These are phyloP conservation scores for Lamprologus ornatipinnis DNA, from an alignment of 2,113 vertebrate genomes.

Conservation along the genomic window DNA sequence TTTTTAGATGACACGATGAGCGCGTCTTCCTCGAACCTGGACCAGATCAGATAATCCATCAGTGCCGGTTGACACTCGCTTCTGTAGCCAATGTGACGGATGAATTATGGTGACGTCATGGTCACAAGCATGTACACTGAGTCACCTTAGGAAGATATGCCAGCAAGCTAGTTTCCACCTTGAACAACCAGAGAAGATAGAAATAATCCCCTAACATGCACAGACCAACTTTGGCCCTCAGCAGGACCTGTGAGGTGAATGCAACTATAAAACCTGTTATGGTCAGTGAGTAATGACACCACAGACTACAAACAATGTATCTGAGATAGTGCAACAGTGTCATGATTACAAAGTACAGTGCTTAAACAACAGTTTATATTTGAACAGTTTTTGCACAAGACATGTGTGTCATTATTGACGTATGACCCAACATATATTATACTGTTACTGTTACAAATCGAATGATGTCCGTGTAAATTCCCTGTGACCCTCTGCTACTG, in stretches of 20 bases:
- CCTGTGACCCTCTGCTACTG: not conserved
- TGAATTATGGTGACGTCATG: conserved; percentile 25
- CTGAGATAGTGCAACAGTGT: not conserved
- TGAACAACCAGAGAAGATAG: conserved; percentile 22
- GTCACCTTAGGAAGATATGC: conserved; percentile 64
- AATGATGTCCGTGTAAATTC: not conserved
- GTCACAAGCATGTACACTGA: conserved; percentile 47
- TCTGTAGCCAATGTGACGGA: not conserved
- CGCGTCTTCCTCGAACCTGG: conserved; percentile 13
- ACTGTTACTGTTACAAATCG: not conserved
- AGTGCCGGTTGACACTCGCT: not conserved
- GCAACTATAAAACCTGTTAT: not conserved
- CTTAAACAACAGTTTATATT: not conserved
- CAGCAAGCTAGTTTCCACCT: conserved; percentile 59
- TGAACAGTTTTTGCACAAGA: not conserved
- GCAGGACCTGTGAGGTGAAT: not conserved
- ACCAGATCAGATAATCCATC: conserved; percentile 4
- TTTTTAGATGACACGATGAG: not conserved
- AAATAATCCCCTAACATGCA: not conserved
- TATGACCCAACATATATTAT: not conserved
- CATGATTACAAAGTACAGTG: not conserved
- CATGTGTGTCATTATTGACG: not conserved
- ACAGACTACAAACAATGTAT: not conserved
- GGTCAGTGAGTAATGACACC: not conserved
- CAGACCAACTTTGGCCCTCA: not conserved